Percentiles rank a stretch among this genome's conserved stretches.
Conservation (phyloP, 2,888 invertebrate genomes). For the Dioctria linearis region DNA sequence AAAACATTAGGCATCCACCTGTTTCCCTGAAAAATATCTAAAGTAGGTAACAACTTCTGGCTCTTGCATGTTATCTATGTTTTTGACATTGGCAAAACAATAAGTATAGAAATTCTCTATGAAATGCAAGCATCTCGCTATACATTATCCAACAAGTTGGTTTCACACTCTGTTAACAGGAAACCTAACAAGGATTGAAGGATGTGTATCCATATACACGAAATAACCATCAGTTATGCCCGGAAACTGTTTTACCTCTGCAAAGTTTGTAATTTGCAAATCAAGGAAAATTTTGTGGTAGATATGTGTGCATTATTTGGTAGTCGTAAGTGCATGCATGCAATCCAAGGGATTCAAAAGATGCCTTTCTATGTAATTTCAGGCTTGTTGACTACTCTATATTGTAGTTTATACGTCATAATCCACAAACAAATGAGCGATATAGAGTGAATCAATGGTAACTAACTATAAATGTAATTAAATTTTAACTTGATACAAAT, state of each 20-base stretch:
- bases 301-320: neutral
- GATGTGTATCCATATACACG: neutral
- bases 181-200: constrained; percentile 18
- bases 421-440: constrained; percentile 34
- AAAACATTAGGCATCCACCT: too few species aligned
- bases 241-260: neutral
- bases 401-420: constrained; percentile 31
- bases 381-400: constrained; percentile 39
- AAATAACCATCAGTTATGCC: neutral
- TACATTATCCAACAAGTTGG: neutral
- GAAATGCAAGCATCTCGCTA: too few species aligned
- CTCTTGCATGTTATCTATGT: too few species aligned
- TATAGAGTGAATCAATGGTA: neutral
- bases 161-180: constrained; percentile 18
- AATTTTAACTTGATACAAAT: constrained; percentile 41
- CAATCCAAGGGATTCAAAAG: neutral
- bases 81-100: too few species aligned
- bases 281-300: constrained; percentile 24
- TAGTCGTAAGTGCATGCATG: neutral
- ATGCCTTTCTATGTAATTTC: constrained; percentile 31
- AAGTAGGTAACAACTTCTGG: too few species aligned
- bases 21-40: too few species aligned
- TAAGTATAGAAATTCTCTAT: too few species aligned
- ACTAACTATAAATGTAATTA: constrained; percentile 27
- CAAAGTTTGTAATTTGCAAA: constrained; percentile 14